These are phyloP conservation scores for Sarcophaga carnaria DNA, from an alignment of 2,888 invertebrate genomes.

Conservation along the genomic window DNA sequence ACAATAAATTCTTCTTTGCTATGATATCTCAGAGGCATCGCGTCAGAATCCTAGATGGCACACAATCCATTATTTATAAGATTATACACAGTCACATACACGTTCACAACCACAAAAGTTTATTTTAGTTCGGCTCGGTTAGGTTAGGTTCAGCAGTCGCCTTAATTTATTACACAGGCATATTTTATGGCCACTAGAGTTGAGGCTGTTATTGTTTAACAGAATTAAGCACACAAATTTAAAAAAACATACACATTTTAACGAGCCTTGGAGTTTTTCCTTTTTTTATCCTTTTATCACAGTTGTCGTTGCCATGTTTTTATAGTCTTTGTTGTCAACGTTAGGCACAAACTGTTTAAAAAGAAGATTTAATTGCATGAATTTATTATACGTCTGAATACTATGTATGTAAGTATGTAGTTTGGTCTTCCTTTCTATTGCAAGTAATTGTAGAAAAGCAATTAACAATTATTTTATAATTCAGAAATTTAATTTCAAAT, in stretches of 20 bases:
- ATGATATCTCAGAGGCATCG: not conserved
- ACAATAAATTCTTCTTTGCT: not conserved
- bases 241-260: too few species aligned
- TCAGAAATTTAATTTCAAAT: too few species aligned
- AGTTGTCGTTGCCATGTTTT: too few species aligned
- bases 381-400: too few species aligned
- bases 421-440: too few species aligned
- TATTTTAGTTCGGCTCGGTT: not conserved
- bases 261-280: fast-evolving
- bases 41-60: not conserved
- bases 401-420: too few species aligned
- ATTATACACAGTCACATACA: not conserved
- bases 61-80: not conserved
- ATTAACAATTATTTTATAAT: too few species aligned
- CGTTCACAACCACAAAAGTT: not conserved
- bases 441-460: too few species aligned
- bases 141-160: not conserved
- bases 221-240: not conserved
- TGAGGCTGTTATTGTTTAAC: not conserved
- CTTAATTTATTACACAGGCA: not conserved
- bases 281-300: too few species aligned
- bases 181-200: not conserved
- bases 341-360: too few species aligned
- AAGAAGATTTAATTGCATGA: too few species aligned
- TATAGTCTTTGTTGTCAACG: too few species aligned